Evolutionary conservation across 2,797 vertebrate genomes (phyloP).

Genomic region (Mus spretus): DNA sequence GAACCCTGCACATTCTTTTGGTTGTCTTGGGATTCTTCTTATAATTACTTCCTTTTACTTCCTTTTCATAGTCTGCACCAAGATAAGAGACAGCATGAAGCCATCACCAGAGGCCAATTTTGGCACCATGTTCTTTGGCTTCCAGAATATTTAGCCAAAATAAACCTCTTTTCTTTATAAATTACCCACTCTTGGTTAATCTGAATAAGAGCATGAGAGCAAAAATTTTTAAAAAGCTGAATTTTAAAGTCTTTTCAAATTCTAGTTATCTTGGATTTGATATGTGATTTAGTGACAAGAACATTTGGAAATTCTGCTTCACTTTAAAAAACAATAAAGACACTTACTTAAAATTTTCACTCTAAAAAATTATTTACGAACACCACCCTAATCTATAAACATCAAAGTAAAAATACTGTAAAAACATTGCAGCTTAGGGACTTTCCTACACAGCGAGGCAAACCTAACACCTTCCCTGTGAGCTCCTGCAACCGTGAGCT

Average conservation of each 20-base stretch:
- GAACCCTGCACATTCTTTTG: neutral
- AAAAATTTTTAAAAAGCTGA: constrained; percentile 23
- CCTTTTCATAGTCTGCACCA: neutral
- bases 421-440: neutral
- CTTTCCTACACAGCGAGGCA: constrained; percentile 13
- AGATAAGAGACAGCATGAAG: neutral
- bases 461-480: constrained; percentile 38
- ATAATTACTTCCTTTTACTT: neutral
- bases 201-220: neutral
- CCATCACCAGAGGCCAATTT: neutral
- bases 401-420: neutral
- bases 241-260: constrained; percentile 59
- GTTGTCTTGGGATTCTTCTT: neutral
- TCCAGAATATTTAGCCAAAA: constrained; percentile 12
- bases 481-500: neutral
- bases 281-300: constrained; percentile 4
- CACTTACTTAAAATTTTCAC: neutral
- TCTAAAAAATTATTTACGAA: constrained; percentile 43
- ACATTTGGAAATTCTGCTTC: constrained; percentile 51
- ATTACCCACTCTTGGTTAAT: neutral
- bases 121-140: neutral
- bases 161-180: neutral
- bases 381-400: neutral
- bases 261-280: neutral
- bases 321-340: neutral